Percentiles rank a stretch among this genome's conserved stretches.
Conservation (phyloP, 1,140 invertebrate species). For the Triops cancriformis region DNA sequence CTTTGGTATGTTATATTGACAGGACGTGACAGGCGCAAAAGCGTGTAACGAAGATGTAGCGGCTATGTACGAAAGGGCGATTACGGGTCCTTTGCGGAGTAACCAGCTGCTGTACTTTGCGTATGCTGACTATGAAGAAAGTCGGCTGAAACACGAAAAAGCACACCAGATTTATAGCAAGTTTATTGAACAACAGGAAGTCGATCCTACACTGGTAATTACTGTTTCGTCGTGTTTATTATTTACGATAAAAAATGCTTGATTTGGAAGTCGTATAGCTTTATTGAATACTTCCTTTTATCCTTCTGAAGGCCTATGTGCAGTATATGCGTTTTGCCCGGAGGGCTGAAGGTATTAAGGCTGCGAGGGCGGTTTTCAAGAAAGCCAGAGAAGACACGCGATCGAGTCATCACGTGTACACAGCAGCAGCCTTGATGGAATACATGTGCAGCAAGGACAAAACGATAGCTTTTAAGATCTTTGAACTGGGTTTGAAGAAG, state of each 20-base stretch:
- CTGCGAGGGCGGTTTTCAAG: slow-evolving; percentile 89
- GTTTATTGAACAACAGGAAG: slow-evolving; percentile 74
- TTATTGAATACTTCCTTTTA: neutral
- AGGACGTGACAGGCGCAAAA: slow-evolving; percentile 86
- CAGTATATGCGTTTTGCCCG: slow-evolving; percentile 99
- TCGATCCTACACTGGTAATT: slow-evolving; percentile 85
- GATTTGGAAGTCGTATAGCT: neutral
- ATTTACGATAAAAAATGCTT: slow-evolving; percentile 29
- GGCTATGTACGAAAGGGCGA: slow-evolving; percentile 86
- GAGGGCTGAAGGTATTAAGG: slow-evolving; percentile 94
- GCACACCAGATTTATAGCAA: slow-evolving; percentile 94
- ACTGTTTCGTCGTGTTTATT: slow-evolving; percentile 32
- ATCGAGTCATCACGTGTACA: slow-evolving; percentile 85
- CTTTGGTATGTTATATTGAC: slow-evolving; percentile 15
- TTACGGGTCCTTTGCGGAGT: slow-evolving; percentile 69
- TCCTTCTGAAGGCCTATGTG: slow-evolving; percentile 66
- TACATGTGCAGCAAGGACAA: slow-evolving; percentile 99
- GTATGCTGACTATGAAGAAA: slow-evolving; percentile 98
- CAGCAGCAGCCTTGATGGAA: slow-evolving; percentile 95
- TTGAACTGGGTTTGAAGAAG: slow-evolving; percentile 95
- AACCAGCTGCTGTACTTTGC: slow-evolving; percentile 95
- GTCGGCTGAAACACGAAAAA: slow-evolving; percentile 90
- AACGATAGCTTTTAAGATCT: slow-evolving; percentile 95
- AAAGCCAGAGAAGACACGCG: slow-evolving; percentile 82
- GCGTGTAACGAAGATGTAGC: slow-evolving; percentile 88